Conservation (phyloP, 2,797 vertebrate genomes). For the Anguilla obscura region DNA sequence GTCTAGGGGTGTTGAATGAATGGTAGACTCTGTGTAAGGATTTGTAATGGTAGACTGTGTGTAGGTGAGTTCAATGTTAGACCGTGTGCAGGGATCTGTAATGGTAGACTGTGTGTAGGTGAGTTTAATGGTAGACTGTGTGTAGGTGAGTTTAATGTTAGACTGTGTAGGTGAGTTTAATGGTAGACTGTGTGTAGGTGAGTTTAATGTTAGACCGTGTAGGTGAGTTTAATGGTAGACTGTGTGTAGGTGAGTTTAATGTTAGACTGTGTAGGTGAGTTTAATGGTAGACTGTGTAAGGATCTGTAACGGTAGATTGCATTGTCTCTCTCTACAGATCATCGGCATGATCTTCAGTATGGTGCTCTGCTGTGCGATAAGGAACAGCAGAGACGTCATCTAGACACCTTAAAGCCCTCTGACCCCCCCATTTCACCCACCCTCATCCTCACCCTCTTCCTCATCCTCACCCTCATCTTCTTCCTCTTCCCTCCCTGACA, state of each 20-base stretch:
- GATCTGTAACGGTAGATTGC: background rate
- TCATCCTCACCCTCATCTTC: background rate
- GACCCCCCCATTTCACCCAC: slow-evolving; percentile 46
- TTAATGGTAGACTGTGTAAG: background rate
- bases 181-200: background rate
- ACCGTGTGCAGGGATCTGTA: background rate
- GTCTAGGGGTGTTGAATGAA: no score
- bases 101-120: background rate
- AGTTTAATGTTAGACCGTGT: background rate
- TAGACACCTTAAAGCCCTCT: slow-evolving; percentile 59
- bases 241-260: background rate
- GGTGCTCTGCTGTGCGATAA: slow-evolving; percentile 94
- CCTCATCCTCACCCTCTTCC: slow-evolving; percentile 47
- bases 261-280: no score
- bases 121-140: background rate
- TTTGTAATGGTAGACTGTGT: background rate
- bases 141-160: background rate
- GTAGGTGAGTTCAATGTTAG: background rate
- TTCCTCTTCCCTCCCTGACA: slow-evolving; percentile 11
- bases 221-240: background rate
- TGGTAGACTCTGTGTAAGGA: no score
- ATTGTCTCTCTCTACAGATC: slow-evolving; percentile 72
- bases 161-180: no score
- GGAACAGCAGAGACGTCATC: slow-evolving; percentile 90
- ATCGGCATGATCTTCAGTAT: slow-evolving; percentile 98